These are phyloP conservation scores for Struthidea cinerea DNA, from an alignment of 2,113 vertebrate genomes.

Conservation along the genomic window DNA sequence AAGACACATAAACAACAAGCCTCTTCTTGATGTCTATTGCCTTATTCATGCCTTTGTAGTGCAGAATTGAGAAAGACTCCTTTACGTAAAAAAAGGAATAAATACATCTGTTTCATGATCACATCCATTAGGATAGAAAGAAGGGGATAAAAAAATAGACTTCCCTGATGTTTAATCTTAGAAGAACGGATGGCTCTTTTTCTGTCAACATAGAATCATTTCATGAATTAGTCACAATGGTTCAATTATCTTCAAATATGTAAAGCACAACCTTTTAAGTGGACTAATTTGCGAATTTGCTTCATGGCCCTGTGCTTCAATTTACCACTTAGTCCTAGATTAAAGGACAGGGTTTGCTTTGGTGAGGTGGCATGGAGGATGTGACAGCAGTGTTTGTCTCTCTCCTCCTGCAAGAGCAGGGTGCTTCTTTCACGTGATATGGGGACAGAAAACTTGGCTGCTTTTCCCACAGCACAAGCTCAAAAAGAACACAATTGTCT, in stretches of 20 bases:
- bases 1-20: not conserved
- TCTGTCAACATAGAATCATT: not conserved
- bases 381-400: not conserved
- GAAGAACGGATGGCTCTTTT: not conserved
- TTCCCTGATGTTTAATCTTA: not conserved
- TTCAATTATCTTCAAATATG: constrained; percentile 1
- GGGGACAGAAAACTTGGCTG: not conserved
- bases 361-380: not conserved
- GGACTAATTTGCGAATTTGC: not conserved
- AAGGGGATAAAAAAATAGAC: not conserved
- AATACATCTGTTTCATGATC: not conserved
- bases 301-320: not conserved
- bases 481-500: rapidly evolving
- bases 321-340: not conserved
- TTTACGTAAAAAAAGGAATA: not conserved
- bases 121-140: not conserved
- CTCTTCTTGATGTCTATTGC: not conserved
- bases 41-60: not conserved
- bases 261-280: not conserved
- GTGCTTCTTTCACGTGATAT: rapidly evolving
- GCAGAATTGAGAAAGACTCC: not conserved
- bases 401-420: not conserved
- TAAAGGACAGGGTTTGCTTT: not conserved
- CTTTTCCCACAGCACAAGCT: not conserved
- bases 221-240: not conserved